Base-by-base conservation (phyloP, 1,140 invertebrate species). In the Papilio glaucus region DNA sequence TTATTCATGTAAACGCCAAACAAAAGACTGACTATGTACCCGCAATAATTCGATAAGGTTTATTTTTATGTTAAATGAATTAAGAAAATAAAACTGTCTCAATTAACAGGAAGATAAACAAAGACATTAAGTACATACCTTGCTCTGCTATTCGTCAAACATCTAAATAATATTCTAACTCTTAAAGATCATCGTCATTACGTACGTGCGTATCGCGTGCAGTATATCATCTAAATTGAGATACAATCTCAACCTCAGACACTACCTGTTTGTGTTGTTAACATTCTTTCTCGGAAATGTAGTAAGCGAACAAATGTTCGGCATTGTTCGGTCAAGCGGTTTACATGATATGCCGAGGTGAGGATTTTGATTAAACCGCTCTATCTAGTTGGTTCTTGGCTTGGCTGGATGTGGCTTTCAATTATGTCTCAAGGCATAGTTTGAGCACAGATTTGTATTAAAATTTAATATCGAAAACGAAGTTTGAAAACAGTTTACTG, bases 151-250 rank as follows among this genome's bases (percentile, higher is more conserved):
- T 41, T 41, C 13, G 13, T 41, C 39, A 39, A 7, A 41, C 13
- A 13, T 41, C 39, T 13, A 41, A 57, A 24, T 26, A 57, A 57
- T 24, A 57, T 24, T 24, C 9, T 24, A 26, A 24, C 49, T 57
- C 10, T 5, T 13, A 57, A 57, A 57, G 49, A 13, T 57, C 49
- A 24, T 57, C 21, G 49, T 57, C 21, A 57, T 26, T 65, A 21
- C 37, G 29, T 65, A 21, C 37, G 29, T 65, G 15, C 37, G 33
- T 63, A 63, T 37, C 33, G 13, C 18, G n/a, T 18, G 33, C 57
- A 61, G 13, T 63, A 18, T 33, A 13, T 65, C 62, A 65, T 65
- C 62, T 39, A 24, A 65, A 65, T 39, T 65, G 37, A 65, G 62
- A 65, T 65, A 65, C 29, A 21, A 65, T 65, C 62, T 65, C 6